phyloP scores from a whole-genome alignment of 2,888 invertebrate species.

The Panorpa germanica region DNA sequence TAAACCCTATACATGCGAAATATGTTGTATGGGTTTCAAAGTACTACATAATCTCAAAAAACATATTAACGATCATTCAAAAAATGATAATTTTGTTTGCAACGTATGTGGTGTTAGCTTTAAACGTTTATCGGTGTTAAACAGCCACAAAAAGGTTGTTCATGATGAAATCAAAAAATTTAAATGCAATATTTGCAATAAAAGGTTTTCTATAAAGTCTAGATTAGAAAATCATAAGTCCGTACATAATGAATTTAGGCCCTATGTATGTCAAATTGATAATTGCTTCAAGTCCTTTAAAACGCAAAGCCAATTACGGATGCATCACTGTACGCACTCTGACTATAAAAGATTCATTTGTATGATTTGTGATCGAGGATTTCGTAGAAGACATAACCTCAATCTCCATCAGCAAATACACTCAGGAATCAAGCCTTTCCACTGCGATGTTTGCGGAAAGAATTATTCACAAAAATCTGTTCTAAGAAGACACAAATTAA shows the following conservation, averaged over 20 bases:
- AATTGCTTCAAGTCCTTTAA: slow-evolving; percentile 10
- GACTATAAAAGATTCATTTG: not conserved
- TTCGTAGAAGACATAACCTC: not conserved
- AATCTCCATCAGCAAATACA: no score
- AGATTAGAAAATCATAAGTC: slow-evolving; percentile 6
- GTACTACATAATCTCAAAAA: no score
- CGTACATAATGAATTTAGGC: slow-evolving; percentile 7
- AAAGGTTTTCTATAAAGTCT: slow-evolving; percentile 4
- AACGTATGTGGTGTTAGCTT: slow-evolving; percentile 28
- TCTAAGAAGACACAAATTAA: no score
- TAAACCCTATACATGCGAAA: no score
- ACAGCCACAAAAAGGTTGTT: slow-evolving; percentile 25
- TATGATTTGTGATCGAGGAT: not conserved
- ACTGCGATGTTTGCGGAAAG: no score
- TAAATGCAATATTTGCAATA: slow-evolving; percentile 7
- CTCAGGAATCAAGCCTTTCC: no score
- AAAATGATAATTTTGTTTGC: no score
- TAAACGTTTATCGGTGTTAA: slow-evolving; percentile 30
- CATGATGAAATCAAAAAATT: slow-evolving; percentile 14
- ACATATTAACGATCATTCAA: no score
- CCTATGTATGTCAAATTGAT: no score
- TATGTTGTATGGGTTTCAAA: no score
- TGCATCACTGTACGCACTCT: slow-evolving; percentile 9
- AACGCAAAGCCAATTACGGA: slow-evolving; percentile 7
- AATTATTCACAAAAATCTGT: no score